Base-by-base conservation (phyloP, 2,888 invertebrate genomes). In the Chaitophorus viminalis region DNA sequence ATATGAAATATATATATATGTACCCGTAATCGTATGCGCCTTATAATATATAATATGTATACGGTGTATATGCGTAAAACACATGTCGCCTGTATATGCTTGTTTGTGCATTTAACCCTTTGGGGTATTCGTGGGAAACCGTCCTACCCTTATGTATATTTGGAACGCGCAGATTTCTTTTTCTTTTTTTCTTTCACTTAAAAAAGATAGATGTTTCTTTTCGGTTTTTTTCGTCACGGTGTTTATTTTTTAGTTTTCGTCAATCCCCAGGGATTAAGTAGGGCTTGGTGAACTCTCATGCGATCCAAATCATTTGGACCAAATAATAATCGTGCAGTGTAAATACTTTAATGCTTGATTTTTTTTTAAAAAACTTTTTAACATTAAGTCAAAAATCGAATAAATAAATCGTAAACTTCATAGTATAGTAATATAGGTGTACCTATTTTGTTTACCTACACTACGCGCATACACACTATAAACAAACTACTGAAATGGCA, bases 81-180 rank as follows among this genome's bases (percentile, higher is more conserved):
- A 86, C 78, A 72, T 72, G 72, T 85, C 76, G 25, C 33, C n/a
- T 18, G 33, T 8, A 54, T n/a, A 65, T 21, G 79, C 21, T 65
- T 60, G 8, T 70, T 9, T 70, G 39, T 83, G 60, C 33, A 11
- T 72, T 78, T 72, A 87, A 78, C 86, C 86, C 86, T 87, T 87
- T 79, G 39, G 60, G 82, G 65, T 46, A 21, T 65, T 60, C 86
- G 86, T 87, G 86, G 79, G 86, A 87, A 87, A 72, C 54, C 25
- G 3, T 87, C 54, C 8, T 39, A 79, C 86, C 72, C 78, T 31
- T 33, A 33, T 72, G 74, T 39, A 14, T 21, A 39, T 70, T 85
- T 54, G 18, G 31, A 72, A n/a, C 54, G 46, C 11, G 46, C 79
- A 86, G 79, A 86, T 79, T 86, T 86, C 39, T 75, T 84, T 68